Conservation (phyloP, 1,140 invertebrate genomes). For the Nasonia vitripennis region DNA sequence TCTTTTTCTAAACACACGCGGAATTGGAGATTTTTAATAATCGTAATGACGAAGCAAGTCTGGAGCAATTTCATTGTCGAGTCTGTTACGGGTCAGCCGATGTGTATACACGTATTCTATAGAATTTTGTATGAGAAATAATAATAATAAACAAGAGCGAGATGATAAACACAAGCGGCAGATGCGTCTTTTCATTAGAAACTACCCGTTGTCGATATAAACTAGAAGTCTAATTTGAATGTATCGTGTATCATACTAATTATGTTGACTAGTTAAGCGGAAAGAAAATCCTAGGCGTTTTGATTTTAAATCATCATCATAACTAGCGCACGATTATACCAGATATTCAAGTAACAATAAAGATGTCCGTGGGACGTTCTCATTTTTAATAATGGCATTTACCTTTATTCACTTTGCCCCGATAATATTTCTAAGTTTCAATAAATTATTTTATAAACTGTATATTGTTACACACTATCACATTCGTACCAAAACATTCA, state of each 20-base stretch:
- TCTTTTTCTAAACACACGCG: conserved; percentile 36
- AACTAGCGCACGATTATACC: conserved; percentile 69
- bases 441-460: too few species aligned
- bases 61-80: conserved; percentile 39
- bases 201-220: conserved; percentile 69
- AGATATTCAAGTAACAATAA: conserved; percentile 67
- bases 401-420: conserved; percentile 4
- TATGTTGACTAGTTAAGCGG: conserved; percentile 65
- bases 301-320: conserved; percentile 58
- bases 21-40: conserved; percentile 37
- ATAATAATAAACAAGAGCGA: conserved; percentile 44
- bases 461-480: too few species aligned
- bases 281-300: conserved; percentile 53
- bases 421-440: background rate
- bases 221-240: conserved; percentile 66
- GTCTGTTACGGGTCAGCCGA: conserved; percentile 42
- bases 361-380: conserved; percentile 67
- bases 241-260: conserved; percentile 69
- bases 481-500: too few species aligned
- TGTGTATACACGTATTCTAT: conserved; percentile 56
- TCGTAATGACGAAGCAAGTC: background rate
- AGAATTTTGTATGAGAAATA: conserved; percentile 61
- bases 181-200: conserved; percentile 61
- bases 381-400: conserved; percentile 63
- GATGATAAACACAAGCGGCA: conserved; percentile 51